Base-by-base conservation (phyloP, 1,140 invertebrate species). In the Lordiphosa mommai region DNA sequence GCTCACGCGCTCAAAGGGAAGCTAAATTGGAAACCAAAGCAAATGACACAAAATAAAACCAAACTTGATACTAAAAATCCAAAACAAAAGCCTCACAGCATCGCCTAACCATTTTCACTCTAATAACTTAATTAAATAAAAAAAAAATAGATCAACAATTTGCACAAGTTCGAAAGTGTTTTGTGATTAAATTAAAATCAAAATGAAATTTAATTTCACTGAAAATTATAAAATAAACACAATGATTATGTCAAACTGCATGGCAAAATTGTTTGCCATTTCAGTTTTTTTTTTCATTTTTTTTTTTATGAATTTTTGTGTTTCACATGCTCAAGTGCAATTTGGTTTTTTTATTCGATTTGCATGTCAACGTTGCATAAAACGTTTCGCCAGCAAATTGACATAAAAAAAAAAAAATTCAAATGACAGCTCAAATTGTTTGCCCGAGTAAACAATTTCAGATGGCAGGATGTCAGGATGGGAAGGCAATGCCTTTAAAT, bases 321-420 rank as follows among this genome's bases (percentile, higher is more conserved):
- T 17, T 9, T 16, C 17, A 34, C 9, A 5, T 20, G 16, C 16
- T 8, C 41, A 43, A n/a, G 6, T 20, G 23, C 43, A 34, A 23
- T 23, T 23, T 36, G 33, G 36, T 68, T 68, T 67, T 67, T 66
- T 58, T 67, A 57, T 57, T 66, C 55, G 61, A 55, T 69, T 72
- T 80, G 76, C 76, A 80, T 80, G 76, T 80, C 63, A 76, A 57
- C 52, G 37, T 52, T 82, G 76, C 70, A 79, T 79, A 80, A 79
- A n/a, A n/a, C n/a, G n/a, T n/a, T n/a, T n/a, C n/a, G n/a, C n/a
- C n/a, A 55, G 48, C 48, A 38, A 40, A 73, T 61, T 74, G 70
- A 51, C 63, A 73, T 50, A 76, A 56, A 74, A 23, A 23, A 14
- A 27, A 23, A 44, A 14, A 16, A 14, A 10, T n/a, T 14, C 50